Base-by-base conservation (phyloP, 2,888 invertebrate species). In the Cryptocephalus moraei region DNA sequence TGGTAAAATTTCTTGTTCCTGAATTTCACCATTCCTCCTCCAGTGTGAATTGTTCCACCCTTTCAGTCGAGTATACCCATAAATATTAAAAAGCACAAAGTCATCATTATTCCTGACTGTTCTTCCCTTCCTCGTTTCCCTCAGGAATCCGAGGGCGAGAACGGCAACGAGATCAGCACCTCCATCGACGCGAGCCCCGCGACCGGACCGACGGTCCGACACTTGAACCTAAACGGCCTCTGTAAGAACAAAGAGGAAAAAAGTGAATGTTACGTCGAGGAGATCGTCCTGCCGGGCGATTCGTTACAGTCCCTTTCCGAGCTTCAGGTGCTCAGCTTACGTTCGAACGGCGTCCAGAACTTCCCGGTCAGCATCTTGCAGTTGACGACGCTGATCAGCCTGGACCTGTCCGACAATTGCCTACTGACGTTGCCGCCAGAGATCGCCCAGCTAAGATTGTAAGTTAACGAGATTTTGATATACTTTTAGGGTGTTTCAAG, bases 371-470 rank as follows among this genome's bases (percentile, higher is more conserved):
- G 80, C 57, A 68, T 82, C 46, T 73, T 82, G 62, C 72, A 76
- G 45, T 69, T 85, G 49, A 70, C 71, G n/a, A 73, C 77, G 1
- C 69, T 86, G 51, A 78, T 78, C 36, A 76, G 77, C 48, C 74
- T 86, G 47, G 83, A 86, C 65, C 69, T 86, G 53, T 80, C 83
- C 42, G 79, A 82, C 61, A 86, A 86, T 64, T 75, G 75, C 55
- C 75, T 86, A 55, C 67, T 76, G 45, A 76, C 77, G 50, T 66
- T 86, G 48, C 83, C 85, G 0, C 69, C 75, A 41, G 82, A 81
- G 64, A 80, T 86, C 61, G 74, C 72, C 58, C 75, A 70, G 51
- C 67, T 80, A 50, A 62, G 70, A 63, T 73, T 74, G 80, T 81
- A 67, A 75, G 78, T 12, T n/a, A 40, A 40, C 6, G 12, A 13